Conservation (phyloP, 1,140 invertebrate genomes). For the Hylaeus volcanicus region DNA sequence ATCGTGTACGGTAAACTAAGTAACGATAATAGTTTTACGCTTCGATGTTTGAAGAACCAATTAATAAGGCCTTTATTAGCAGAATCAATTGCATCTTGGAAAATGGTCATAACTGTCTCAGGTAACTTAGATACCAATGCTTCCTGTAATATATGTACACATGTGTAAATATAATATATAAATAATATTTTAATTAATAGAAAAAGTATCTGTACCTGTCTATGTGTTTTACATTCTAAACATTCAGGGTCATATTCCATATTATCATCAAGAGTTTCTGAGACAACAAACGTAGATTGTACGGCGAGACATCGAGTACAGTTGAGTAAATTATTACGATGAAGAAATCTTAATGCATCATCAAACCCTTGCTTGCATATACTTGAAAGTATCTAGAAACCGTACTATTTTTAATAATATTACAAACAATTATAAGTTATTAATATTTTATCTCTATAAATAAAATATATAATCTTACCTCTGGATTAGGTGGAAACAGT, state of each 20-base stretch:
- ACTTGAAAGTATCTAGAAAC: conserved; percentile 86
- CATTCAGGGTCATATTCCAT: conserved; percentile 91
- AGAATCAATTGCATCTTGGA: conserved; percentile 95
- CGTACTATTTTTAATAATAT: conserved; percentile 21
- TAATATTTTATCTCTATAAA: conserved; percentile 13
- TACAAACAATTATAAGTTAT: not conserved
- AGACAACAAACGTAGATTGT: conserved; percentile 89
- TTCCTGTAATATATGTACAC: conserved; percentile 82
- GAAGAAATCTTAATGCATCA: conserved; percentile 95
- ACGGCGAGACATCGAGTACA: conserved; percentile 92
- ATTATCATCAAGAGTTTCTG: conserved; percentile 85
- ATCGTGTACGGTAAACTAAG: conserved; percentile 91
- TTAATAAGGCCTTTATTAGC: conserved; percentile 94
- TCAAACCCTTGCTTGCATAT: conserved; percentile 99
- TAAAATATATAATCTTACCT: conserved; percentile 81
- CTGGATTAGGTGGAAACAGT: conserved; percentile 96
- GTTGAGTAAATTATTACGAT: conserved; percentile 93
- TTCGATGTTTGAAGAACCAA: conserved; percentile 92
- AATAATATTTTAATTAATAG: not conserved
- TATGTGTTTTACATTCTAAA: conserved; percentile 90
- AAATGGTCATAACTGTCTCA: conserved; percentile 90
- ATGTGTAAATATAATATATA: not conserved
- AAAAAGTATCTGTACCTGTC: conserved; percentile 83
- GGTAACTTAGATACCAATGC: conserved; percentile 92
- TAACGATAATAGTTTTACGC: conserved; percentile 89